Evolutionary conservation across 2,888 invertebrate species (phyloP), one percentile per base, ranked within the genome.

Genomic region (Nyleta sp.): DNA sequence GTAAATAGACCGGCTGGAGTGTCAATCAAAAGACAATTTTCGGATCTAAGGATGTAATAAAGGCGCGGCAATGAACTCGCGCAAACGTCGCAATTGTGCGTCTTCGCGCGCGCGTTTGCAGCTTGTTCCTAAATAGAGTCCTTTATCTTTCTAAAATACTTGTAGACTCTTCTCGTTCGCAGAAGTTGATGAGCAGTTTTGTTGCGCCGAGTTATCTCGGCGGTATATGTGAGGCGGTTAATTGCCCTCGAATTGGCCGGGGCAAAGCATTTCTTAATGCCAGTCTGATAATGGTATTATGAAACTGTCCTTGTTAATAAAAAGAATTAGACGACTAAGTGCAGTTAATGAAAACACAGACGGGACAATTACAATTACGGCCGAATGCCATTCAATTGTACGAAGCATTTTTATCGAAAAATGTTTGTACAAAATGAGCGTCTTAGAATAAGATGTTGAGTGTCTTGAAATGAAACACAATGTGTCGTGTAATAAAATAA

Each of bases 61-160:
- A 42, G 53, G 11, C 17, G 17, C 18, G 17, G 24, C 57, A 28
- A n/a, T 48, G 24, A 18, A 57, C 20, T 31, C 22, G 2, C 33
- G 2, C 48, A 17, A 53, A 44, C 11, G 20, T 31, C 15, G 8
- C 31, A 44, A 44, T 33, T 8, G 31, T 20, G 53, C 59, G 46
- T 67, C 55, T 44, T 28, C 15, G 28, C 38, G 22, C 2, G 20
- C 15, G n/a, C 42, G 38, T 24, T 57, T 10, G 42, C 18, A 57
- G 42, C 40, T 60, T 44, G 40, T 33, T 52, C 62, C 44, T 5
- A 60, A 64, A 64, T 64, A 22, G 55, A 55, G n/a, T 72, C 48
- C 48, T 72, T 62, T 64, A 72, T 72, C 53, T 72, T 72, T 46
- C 64, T 24, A 46, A 72, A 62, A 62, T 62, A 72, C 62, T 62